These are phyloP conservation scores for Lymantria monacha DNA, from an alignment of 2,888 invertebrate species.

Conservation along the genomic window DNA sequence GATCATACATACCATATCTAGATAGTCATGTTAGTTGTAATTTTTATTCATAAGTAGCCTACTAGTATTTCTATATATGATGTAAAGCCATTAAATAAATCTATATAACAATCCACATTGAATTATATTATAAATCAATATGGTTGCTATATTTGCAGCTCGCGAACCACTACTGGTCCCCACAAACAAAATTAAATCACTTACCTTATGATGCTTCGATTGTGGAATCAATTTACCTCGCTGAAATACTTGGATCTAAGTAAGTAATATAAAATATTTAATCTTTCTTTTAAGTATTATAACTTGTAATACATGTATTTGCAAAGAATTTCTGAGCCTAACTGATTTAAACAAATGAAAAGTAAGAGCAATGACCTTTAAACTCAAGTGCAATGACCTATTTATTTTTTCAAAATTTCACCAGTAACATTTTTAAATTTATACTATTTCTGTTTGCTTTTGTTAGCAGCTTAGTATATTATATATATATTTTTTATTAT, in stretches of 20 bases:
- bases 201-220: constrained; percentile 88
- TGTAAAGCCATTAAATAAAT: constrained; percentile 48
- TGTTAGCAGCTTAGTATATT: too few species aligned
- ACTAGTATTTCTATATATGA: constrained; percentile 58
- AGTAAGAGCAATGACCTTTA: constrained; percentile 65
- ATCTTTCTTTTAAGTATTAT: constrained; percentile 12
- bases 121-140: constrained; percentile 62
- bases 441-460: neutral
- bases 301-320: constrained; percentile 18
- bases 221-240: constrained; percentile 93
- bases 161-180: constrained; percentile 96
- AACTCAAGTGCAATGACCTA: constrained; percentile 67
- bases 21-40: constrained; percentile 27
- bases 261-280: constrained; percentile 58
- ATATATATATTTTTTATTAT: too few species aligned
- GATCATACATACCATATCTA: constrained; percentile 12
- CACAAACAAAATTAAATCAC: constrained; percentile 88
- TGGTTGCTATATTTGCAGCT: constrained; percentile 84
- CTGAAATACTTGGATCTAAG: constrained; percentile 93
- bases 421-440: constrained; percentile 36
- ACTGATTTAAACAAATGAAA: constrained; percentile 71
- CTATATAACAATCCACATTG: constrained; percentile 71
- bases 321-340: constrained; percentile 51
- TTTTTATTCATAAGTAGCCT: constrained; percentile 46
- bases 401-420: constrained; percentile 52